Evolutionary conservation across 2,888 invertebrate genomes (phyloP).

Genomic region (Scaeva pyrastri): DNA sequence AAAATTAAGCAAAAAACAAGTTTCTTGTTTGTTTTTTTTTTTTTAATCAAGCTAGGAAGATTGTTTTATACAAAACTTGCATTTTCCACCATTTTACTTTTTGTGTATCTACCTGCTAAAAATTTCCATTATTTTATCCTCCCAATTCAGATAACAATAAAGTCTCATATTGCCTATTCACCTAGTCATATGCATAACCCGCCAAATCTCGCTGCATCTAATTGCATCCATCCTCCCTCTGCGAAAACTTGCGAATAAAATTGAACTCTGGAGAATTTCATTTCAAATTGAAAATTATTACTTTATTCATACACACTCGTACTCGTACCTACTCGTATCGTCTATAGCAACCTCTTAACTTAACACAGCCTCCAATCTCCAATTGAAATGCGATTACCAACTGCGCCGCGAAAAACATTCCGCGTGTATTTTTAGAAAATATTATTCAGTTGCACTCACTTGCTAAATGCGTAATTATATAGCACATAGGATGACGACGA

Average conservation of each 20-base stretch:
- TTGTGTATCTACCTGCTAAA: no score
- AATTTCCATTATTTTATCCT: background rate
- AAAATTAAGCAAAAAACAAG: no score
- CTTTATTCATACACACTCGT: background rate
- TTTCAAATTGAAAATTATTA: conserved; percentile 54
- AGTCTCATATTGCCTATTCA: background rate
- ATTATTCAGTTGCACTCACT: conserved; percentile 69
- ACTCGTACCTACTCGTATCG: no score
- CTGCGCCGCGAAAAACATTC: conserved; percentile 47
- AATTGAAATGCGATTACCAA: conserved; percentile 69
- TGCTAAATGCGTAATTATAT: conserved; percentile 73
- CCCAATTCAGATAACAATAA: background rate
- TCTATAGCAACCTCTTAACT: conserved; percentile 41
- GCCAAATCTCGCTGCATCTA: background rate
- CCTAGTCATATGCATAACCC: background rate
- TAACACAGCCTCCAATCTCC: conserved; percentile 22
- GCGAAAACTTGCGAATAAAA: conserved; percentile 26
- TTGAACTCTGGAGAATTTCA: conserved; percentile 48
- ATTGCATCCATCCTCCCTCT: conserved; percentile 1
- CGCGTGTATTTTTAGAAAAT: conserved; percentile 62
- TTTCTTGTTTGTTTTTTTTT: no score
- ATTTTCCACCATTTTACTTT: no score
- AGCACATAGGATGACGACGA: conserved; percentile 15
- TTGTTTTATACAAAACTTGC: no score
- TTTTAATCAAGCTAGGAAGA: no score